A percentile compares a stretch with the other conserved stretches of the same genome.
Conservation (phyloP, 2,888 invertebrate species). For the Melinaea menophilus region DNA sequence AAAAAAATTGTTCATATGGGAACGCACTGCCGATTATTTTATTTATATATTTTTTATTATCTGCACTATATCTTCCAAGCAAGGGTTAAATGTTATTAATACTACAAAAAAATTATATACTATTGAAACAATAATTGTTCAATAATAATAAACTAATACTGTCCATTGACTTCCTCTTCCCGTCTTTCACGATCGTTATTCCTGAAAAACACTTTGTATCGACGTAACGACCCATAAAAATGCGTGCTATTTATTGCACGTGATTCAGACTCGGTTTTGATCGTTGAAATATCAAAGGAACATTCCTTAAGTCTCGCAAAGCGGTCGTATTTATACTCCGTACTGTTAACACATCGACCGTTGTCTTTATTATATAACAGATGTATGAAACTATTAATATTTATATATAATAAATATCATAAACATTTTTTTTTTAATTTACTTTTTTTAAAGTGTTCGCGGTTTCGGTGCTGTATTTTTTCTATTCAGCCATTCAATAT, state of each 20-base stretch:
- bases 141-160: not conserved
- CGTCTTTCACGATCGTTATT: constrained; percentile 25
- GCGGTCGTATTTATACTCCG: constrained; percentile 35
- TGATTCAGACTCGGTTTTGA: constrained; percentile 38
- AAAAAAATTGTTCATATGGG: too few relatives aligned
- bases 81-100: too few relatives aligned
- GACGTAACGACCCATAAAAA: constrained; percentile 36
- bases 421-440: too few relatives aligned
- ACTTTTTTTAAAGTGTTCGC: too few relatives aligned
- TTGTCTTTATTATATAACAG: not conserved
- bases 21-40: too few relatives aligned
- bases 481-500: too few relatives aligned
- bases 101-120: too few relatives aligned
- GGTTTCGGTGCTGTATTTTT: too few relatives aligned
- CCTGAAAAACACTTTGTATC: constrained; percentile 32
- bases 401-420: too few relatives aligned
- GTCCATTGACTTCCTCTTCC: constrained; percentile 15
- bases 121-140: too few relatives aligned
- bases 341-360: not conserved
- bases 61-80: too few relatives aligned
- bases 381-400: not conserved
- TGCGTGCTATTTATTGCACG: constrained; percentile 38
- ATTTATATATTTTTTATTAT: too few relatives aligned
- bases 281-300: constrained; percentile 32
- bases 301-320: constrained; percentile 31